Percentiles rank a stretch among this genome's conserved stretches.
phyloP scores from a whole-genome alignment of 2,888 invertebrate species.

The Muscina levida region DNA sequence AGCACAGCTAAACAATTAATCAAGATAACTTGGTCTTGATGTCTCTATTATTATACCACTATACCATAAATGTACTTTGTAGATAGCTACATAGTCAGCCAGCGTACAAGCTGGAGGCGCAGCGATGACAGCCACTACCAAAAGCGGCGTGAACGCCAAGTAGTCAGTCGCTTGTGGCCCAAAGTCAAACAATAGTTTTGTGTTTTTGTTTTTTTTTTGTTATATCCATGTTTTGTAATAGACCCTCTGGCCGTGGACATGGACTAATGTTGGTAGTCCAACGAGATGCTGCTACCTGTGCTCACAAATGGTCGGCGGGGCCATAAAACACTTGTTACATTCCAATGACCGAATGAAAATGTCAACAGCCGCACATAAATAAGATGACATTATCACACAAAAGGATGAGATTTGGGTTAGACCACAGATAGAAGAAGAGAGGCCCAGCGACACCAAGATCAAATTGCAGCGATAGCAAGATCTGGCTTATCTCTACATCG shows the following conservation, averaged over 20 bases:
- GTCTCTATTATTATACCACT: constrained; percentile 28
- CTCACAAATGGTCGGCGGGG: background rate
- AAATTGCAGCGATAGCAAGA: constrained; percentile 29
- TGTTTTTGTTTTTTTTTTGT: no score
- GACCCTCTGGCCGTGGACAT: constrained; percentile 4
- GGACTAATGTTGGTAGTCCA: constrained; percentile 16
- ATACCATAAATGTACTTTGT: background rate
- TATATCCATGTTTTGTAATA: background rate
- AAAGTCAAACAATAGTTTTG: background rate
- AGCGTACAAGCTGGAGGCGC: background rate
- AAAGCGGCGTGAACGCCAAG: background rate
- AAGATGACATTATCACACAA: constrained; percentile 45
- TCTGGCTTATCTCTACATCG: constrained; percentile 39
- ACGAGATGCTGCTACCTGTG: constrained; percentile 45
- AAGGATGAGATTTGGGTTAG: constrained; percentile 48
- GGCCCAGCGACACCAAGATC: constrained; percentile 26
- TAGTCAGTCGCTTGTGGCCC: no score
- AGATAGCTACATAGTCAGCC: background rate
- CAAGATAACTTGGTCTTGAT: constrained; percentile 30
- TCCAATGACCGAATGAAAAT: constrained; percentile 44
- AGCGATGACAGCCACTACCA: constrained; percentile 17
- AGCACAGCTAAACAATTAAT: constrained; percentile 9
- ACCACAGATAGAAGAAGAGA: no score
- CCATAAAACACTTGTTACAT: constrained; percentile 52
- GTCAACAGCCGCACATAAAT: constrained; percentile 50